Evolutionary conservation across 1,140 invertebrate species (phyloP).

Genomic region (Tetramorium parvispinum): DNA sequence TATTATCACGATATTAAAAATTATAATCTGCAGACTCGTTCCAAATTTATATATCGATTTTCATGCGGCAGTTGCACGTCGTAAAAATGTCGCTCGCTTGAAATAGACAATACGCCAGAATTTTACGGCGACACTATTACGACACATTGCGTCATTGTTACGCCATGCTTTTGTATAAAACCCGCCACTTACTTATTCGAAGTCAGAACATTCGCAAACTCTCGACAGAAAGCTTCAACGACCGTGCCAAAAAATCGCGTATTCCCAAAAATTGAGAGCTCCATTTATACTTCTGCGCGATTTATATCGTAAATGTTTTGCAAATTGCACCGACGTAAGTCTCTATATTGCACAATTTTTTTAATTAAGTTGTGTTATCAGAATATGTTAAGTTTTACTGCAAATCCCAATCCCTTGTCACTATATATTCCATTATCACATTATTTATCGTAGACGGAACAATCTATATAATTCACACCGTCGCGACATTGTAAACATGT

Average conservation of each 20-base stretch:
- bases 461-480: background rate
- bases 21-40: too few relatives aligned
- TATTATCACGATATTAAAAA: background rate
- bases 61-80: constrained; percentile 3
- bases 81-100: constrained; percentile 60
- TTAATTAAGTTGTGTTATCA: background rate
- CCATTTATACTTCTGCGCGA: background rate
- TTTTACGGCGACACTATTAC: constrained; percentile 76
- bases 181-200: constrained; percentile 56
- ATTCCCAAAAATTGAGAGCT: background rate
- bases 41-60: constrained; percentile 46
- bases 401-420: background rate
- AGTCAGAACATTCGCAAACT: constrained; percentile 69
- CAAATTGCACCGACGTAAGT: background rate
- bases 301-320: background rate
- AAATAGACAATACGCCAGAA: constrained; percentile 82
- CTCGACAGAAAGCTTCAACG: constrained; percentile 12
- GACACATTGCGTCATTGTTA: constrained; percentile 76
- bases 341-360: background rate
- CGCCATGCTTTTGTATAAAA: constrained; percentile 79
- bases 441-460: background rate
- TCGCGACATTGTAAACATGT: constrained; percentile 9
- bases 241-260: background rate
- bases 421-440: background rate
- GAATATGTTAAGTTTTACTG: background rate